phyloP scores from a whole-genome alignment of 64 coral and sea anemone genomes.

The Pachyseris speciosa region DNA sequence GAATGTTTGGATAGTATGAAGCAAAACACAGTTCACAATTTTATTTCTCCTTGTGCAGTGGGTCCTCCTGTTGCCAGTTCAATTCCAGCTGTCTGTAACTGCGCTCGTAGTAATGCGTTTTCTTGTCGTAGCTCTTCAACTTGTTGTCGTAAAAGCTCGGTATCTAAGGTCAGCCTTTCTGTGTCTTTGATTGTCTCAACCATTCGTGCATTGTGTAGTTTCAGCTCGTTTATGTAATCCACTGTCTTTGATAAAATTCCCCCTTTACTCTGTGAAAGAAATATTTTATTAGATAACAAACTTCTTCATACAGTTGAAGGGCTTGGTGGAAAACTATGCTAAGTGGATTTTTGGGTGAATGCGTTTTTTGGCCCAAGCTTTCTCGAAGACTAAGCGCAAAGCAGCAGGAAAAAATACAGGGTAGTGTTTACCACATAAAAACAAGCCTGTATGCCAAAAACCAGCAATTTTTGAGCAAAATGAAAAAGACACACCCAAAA shows the following conservation, averaged over 20 bases:
- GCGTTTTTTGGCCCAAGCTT: no score
- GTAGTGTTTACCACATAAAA: no score
- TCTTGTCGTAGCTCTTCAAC: conserved; percentile 92
- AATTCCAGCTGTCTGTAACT: conserved; percentile 94
- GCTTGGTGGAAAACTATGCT: no score
- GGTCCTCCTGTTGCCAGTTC: conserved; percentile 45
- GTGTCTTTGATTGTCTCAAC: conserved; percentile 88
- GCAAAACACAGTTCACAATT: not conserved
- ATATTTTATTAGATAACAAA: not conserved
- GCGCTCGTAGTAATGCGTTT: conserved; percentile 85
- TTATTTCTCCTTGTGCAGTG: not conserved
- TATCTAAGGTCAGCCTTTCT: conserved; percentile 80
- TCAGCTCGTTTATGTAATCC: conserved; percentile 96
- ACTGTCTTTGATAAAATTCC: conserved; percentile 97
- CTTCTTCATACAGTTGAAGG: no score
- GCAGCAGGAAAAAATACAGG: no score
- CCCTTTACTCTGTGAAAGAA: conserved; percentile 87
- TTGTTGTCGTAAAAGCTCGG: conserved; percentile 92
- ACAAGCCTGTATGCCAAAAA: no score
- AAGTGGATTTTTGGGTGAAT: no score
- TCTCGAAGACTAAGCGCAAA: no score
- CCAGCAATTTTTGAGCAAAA: no score
- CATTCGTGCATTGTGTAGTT: conserved; percentile 85
- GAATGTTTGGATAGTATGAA: not conserved
- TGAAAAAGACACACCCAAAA: no score